phyloP scores from a whole-genome alignment of 2,888 invertebrate species.

The Hecatera dysodea region DNA sequence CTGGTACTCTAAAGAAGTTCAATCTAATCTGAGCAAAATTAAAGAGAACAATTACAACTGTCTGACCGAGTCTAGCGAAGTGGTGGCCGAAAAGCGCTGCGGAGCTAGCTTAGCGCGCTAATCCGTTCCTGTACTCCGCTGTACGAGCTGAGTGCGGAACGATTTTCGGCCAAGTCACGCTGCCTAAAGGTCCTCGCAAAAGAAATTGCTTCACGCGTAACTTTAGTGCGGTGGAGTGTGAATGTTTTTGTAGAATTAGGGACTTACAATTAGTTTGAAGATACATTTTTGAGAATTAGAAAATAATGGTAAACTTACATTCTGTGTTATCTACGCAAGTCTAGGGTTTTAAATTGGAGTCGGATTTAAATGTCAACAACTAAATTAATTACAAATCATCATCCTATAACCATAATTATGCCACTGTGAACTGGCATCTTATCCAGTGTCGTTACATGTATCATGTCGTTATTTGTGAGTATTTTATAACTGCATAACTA shows the following conservation, averaged over 20 bases:
- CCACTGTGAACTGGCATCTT: no score
- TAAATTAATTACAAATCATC: no score
- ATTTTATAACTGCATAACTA: no score
- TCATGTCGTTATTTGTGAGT: no score
- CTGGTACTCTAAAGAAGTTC: conserved; percentile 1
- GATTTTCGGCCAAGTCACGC: conserved; percentile 39
- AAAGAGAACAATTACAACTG: conserved; percentile 38
- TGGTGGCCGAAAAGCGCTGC: neutral
- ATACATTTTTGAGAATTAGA: no score
- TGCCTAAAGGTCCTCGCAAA: conserved; percentile 7
- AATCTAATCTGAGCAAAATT: conserved; percentile 29
- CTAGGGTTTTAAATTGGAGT: no score
- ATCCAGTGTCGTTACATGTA: neutral
- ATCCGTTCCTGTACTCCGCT: conserved; percentile 42
- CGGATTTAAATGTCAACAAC: no score
- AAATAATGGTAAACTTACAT: no score
- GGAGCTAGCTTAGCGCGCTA: conserved; percentile 51
- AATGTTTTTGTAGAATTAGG: no score
- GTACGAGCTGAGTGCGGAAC: conserved; percentile 31
- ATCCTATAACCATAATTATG: no score
- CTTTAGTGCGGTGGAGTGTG: neutral
- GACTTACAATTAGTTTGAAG: no score
- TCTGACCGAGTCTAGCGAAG: conserved; percentile 37
- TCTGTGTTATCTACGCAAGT: no score
- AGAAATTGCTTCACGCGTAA: conserved; percentile 40